These are phyloP conservation scores for Galaxea fascicularis DNA, from an alignment of 92 coral and sea anemone species.

Conservation along the genomic window DNA sequence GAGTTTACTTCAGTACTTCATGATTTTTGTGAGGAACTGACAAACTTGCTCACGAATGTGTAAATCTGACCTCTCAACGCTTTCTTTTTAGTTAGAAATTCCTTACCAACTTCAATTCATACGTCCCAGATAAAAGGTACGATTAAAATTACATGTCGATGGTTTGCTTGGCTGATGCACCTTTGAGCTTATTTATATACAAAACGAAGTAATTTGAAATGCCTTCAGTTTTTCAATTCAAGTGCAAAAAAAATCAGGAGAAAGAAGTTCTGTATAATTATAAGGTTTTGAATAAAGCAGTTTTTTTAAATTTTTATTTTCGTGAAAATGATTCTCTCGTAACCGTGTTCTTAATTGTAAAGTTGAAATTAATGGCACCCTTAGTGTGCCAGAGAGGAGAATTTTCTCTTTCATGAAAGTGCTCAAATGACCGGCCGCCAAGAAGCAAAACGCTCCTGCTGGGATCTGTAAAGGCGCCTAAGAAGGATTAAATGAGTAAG, in stretches of 20 bases:
- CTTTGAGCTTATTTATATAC: not conserved
- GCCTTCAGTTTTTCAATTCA: not conserved
- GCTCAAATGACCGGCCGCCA: conserved; percentile 27
- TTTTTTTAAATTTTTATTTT: not conserved
- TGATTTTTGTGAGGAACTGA: not conserved
- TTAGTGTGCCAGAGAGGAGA: conserved; percentile 27
- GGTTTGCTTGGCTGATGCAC: no score
- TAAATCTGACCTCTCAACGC: not conserved
- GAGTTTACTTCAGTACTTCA: not conserved
- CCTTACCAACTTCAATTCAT: not conserved
- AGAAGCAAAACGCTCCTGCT: conserved; percentile 24
- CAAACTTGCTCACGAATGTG: not conserved
- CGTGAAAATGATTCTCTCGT: conserved; percentile 21
- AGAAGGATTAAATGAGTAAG: not conserved
- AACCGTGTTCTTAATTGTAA: conserved; percentile 21
- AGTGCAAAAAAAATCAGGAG: no score
- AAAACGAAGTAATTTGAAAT: not conserved
- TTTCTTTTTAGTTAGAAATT: not conserved
- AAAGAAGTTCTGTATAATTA: no score
- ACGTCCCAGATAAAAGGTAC: no score
- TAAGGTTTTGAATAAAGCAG: not conserved
- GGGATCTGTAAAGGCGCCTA: not conserved
- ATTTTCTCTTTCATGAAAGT: conserved; percentile 14
- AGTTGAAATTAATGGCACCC: conserved; percentile 30
- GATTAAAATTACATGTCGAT: no score